Conservation (phyloP, 2,888 invertebrate species). For the Adelphocoris suturalis region DNA sequence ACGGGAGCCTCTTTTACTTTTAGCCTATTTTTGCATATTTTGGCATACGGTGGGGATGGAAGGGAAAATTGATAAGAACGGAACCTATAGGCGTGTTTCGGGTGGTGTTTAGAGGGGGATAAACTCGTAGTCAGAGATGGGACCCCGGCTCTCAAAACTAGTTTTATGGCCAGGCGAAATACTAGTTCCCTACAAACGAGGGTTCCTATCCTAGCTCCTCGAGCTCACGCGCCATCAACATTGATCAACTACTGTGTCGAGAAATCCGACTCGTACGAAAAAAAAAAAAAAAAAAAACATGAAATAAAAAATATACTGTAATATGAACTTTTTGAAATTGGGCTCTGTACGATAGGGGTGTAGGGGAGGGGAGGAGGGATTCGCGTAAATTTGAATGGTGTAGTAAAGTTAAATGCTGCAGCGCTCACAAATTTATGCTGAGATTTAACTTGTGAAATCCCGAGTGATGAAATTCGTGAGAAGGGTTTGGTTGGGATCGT, state of each 20-base stretch:
- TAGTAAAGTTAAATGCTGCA: conserved; percentile 51
- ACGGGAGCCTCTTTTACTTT: background rate
- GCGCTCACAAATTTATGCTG: conserved; percentile 65
- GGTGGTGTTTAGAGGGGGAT: background rate
- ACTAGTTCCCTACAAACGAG: conserved; percentile 57
- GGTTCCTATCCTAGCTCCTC: background rate
- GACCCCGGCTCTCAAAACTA: conserved; percentile 44
- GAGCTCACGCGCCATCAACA: no score
- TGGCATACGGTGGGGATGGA: background rate
- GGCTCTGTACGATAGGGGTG: no score
- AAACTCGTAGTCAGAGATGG: conserved; percentile 30
- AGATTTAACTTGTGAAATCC: conserved; percentile 54
- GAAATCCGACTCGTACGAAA: background rate
- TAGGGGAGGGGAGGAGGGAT: no score
- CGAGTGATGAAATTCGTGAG: background rate
- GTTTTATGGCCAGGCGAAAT: conserved; percentile 21
- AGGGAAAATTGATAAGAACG: background rate
- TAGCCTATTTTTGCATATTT: background rate
- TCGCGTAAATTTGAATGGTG: background rate
- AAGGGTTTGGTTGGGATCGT: background rate
- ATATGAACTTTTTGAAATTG: no score
- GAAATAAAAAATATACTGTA: background rate
- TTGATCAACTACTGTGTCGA: no score
- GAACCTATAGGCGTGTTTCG: background rate
- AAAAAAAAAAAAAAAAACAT: background rate